Base-by-base conservation (phyloP, 2,888 invertebrate genomes). In the Carcina quercana region DNA sequence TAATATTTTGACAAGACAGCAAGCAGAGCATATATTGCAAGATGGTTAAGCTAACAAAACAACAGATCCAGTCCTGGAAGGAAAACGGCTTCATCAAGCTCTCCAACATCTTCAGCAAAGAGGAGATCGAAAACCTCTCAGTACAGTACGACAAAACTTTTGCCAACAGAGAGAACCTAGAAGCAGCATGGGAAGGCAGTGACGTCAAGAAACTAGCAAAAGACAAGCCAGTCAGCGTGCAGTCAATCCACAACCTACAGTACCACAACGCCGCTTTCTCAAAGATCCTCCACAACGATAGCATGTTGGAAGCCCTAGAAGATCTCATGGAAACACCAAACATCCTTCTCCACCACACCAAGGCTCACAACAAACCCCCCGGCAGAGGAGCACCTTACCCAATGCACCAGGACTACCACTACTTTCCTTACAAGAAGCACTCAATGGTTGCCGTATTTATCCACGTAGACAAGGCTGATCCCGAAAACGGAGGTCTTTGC, bases 351-450 rank as follows among this genome's bases (percentile, higher is more conserved):
- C 85, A 85, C 47, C 85, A 86, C 45, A 85, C 84, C 1, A 86
- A 85, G 46, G 85, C 85, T 1, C 85, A 86, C 33, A 50, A 71
- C 15, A 85, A 85, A 36, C 85, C 85, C 3, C 79, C 84, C 2
- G 71, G 68, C 29, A 74, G 71, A 13, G 85, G 85, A 3, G 75
- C 83, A 1, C 79, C 84, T 0, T 86, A 78, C 36, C 63, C 82
- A 7, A 80, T 85, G 72, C 86, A 86, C 40, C 66, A 85, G 64
- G 86, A 86, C 38, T 86, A 86, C 43, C 85, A 70, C 22, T 86
- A 86, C 42, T 86, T 86, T 43, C 86, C 86, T 1, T 79, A 67
- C 50, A 70, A 82, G 40, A 78, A 85, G 2, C 70, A 86, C 45
- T 72, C 80, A 0, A 78, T 86, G 80, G 57, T 83, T 5, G 86